Base-by-base conservation (phyloP, 2,888 invertebrate genomes). In the Melitaea athalia region DNA sequence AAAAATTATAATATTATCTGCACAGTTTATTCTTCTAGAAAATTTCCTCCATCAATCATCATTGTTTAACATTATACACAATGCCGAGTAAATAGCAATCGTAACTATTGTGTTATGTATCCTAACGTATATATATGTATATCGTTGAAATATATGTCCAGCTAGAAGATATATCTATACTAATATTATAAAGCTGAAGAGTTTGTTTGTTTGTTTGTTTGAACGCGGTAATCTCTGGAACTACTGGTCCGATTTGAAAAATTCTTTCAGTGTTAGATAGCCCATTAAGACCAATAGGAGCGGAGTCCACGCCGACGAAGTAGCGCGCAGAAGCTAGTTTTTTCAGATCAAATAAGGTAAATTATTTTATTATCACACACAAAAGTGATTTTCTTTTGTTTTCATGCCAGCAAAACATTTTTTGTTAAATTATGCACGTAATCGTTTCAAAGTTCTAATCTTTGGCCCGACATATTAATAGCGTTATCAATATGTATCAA, bases 401-500 rank as follows among this genome's bases (percentile, higher is more conserved):
- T 49, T 49, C 5, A 49, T 33, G 14, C 3, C 24, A 33, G 31
- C 33, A 12, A 55, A 49, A 49, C n/a, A 49, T 45, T 55, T 53
- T 55, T 55, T 8, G 53, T 33, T 55, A 55, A 55, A 55, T n/a
- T n/a, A n/a, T 5, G 33, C 14, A 24, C 24, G 24, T 55, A 53
- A 24, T 45, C 31, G 55, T 15, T n/a, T 31, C 15, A 10, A n/a
- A 14, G 53, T 38, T 15, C 42, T 57, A 42, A 65, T 65, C 52
- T 60, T 61, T 53, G 69, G 50, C 62, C 57, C 55, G 64, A 68
- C 53, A 52, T 59, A 38, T 47, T 62, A 33, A 24, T 57, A 60
- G 42, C 17, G 38, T 68, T 72, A 70, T 70, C 70, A 70, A 65
- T 45, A 24, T 24, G 43, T 64, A 69, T 70, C 63, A 59, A 67